A percentile compares a stretch with the other conserved stretches of the same genome.
These are phyloP conservation scores for Tridacna crocea DNA, from an alignment of 2,888 invertebrate species.

Conservation along the genomic window DNA sequence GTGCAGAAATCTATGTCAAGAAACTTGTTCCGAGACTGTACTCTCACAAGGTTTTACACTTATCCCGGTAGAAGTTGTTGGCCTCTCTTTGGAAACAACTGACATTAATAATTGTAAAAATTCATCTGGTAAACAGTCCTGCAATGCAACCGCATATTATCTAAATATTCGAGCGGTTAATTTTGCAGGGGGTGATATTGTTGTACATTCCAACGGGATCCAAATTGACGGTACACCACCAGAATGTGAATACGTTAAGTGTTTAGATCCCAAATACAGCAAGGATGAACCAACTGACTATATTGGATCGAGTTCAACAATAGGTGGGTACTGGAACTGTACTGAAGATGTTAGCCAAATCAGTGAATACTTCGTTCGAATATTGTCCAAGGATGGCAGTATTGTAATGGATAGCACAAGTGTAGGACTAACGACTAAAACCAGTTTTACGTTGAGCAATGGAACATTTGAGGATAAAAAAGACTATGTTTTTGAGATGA, in stretches of 20 bases:
- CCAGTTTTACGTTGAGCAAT: constrained; percentile 33
- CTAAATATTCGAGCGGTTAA: constrained; percentile 64
- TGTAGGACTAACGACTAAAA: constrained; percentile 47
- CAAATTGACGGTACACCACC: constrained; percentile 70
- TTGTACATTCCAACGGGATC: constrained; percentile 63
- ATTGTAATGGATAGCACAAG: constrained; percentile 43
- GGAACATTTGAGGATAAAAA: constrained; percentile 52
- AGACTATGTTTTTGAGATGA: constrained; percentile 59
- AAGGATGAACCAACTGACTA: constrained; percentile 63
- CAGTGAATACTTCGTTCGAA: constrained; percentile 42
- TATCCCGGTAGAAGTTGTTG: constrained; percentile 26
- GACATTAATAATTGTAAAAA: constrained; percentile 31
- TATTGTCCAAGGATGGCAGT: constrained; percentile 42
- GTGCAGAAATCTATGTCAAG: constrained; percentile 58
- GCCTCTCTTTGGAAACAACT: constrained; percentile 22
- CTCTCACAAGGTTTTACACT: constrained; percentile 50
- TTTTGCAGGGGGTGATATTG: constrained; percentile 63
- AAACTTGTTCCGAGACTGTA: constrained; percentile 38
- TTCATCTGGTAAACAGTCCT: constrained; percentile 25
- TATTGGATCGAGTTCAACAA: constrained; percentile 66
- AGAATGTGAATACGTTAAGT: constrained; percentile 60
- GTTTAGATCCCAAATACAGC: constrained; percentile 67
- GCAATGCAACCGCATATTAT: constrained; percentile 62
- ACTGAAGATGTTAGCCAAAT: constrained; percentile 66
- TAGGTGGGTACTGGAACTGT: constrained; percentile 69